A percentile compares a stretch with the other conserved stretches of the same genome.
phyloP scores from a whole-genome alignment of 1,140 invertebrate species.

The Anoplolepis gracilipes region DNA sequence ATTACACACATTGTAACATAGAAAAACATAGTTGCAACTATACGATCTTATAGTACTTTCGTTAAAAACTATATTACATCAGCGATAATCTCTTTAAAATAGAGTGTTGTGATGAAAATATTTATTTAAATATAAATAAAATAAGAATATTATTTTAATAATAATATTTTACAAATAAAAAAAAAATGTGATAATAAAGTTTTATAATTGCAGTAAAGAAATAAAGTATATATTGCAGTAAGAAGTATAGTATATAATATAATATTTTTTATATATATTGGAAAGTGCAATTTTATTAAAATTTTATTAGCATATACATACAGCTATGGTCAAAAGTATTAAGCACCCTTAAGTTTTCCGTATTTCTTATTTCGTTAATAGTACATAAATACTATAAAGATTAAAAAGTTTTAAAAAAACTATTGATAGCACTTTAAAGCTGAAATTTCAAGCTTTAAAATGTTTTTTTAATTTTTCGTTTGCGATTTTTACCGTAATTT shows the following conservation, averaged over 20 bases:
- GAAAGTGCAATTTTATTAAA: background rate
- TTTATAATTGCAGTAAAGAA: background rate
- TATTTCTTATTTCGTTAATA: too few species aligned
- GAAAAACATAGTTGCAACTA: slow-evolving; percentile 50
- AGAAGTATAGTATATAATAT: too few species aligned
- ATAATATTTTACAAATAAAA: slow-evolving; percentile 10
- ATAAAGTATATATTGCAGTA: background rate
- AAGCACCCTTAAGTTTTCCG: too few species aligned
- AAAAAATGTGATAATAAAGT: background rate
- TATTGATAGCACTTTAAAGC: too few species aligned
- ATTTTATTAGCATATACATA: too few species aligned
- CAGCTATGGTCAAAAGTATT: too few species aligned
- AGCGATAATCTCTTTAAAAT: background rate
- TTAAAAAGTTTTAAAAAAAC: too few species aligned
- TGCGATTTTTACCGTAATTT: too few species aligned
- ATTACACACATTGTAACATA: slow-evolving; percentile 36
- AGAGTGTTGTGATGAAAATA: background rate
- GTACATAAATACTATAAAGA: too few species aligned
- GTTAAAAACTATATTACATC: background rate
- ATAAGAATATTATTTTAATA: background rate
- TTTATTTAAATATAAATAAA: background rate
- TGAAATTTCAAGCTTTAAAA: too few species aligned
- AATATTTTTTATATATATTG: background rate
- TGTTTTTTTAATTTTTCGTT: too few species aligned
- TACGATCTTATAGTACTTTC: slow-evolving; percentile 14